These are phyloP conservation scores for Chrysogorgia sp. DNA, from an alignment of 92 coral and sea anemone genomes.

Conservation along the genomic window DNA sequence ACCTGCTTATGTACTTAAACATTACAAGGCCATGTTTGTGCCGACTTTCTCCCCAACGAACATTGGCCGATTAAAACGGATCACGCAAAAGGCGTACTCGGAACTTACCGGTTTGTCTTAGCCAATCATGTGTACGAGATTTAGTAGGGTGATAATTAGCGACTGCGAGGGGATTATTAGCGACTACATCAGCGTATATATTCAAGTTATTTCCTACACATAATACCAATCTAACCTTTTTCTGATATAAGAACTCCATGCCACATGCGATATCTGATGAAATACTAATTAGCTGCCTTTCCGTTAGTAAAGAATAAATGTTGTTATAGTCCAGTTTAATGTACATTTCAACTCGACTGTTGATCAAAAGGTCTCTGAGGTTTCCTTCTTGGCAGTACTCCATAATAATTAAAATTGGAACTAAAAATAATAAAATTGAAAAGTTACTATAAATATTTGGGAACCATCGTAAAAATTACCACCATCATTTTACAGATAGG, in stretches of 20 bases:
- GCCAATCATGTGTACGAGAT: too few species aligned
- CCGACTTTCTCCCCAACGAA: too few species aligned
- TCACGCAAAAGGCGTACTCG: too few species aligned
- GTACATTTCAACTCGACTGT: constrained; percentile 49
- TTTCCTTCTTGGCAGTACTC: constrained; percentile 78
- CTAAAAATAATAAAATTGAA: constrained; percentile 29
- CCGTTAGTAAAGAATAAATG: constrained; percentile 73
- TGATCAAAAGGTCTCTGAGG: constrained; percentile 59
- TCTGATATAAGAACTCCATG: constrained; percentile 67
- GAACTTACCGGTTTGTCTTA: too few species aligned
- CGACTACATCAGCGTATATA: too few species aligned
- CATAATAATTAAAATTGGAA: constrained; percentile 64
- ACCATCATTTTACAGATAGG: neutral
- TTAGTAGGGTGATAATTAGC: neutral
- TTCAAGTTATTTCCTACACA: too few species aligned
- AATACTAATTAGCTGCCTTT: constrained; percentile 74
- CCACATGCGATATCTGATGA: constrained; percentile 74
- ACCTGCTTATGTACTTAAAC: too few species aligned
- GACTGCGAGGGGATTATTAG: too few species aligned
- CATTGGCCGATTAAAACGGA: too few species aligned
- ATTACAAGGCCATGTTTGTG: too few species aligned
- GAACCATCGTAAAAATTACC: neutral
- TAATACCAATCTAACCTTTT: neutral
- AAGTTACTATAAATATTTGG: neutral
- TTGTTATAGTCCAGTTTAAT: constrained; percentile 50